Base-by-base conservation (phyloP, 2,888 invertebrate genomes). In the Oscheius myriophilus region DNA sequence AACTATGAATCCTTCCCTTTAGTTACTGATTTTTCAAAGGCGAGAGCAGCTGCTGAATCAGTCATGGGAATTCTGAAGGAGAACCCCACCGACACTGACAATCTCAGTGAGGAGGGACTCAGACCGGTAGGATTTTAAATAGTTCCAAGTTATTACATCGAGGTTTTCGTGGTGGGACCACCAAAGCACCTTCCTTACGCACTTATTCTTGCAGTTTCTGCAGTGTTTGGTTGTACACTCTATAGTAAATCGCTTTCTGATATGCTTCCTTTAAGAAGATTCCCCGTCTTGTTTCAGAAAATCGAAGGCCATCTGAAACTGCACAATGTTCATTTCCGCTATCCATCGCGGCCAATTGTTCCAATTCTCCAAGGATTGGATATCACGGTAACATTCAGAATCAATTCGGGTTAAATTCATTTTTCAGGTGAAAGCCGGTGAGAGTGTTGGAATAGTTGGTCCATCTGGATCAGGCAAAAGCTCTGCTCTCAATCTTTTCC, bases 401-500 rank as follows among this genome's bases (percentile, higher is more conserved):
- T 49, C 6, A 49, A 2, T 21, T 18, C 6, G 21, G 21, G n/a
- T n/a, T n/a, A 49, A n/a, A 49, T 49, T 49, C 2, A 18, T 2
- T 49, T 2, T 49, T 49, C 11, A 52, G 39, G 63, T 63, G 26
- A 63, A 63, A 26, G 63, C 63, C 3, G 76, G 76, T 18, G 73
- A 81, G 33, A 79, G 80, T 0, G 75, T 82, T 18, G 84, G 82
- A 16, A 75, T 84, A 18, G 84, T 84, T 12, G 84, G 84, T 14
- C 84, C 84, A 14, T 82, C 82, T 14, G 84, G 84, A 12, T 82
- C 79, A 9, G 84, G 84, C 18, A 84, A 84, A 63, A 79, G 79
- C n/a, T 78, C 83, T 7, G 75, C 84, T 6, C 78, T 84, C 21
- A 93, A 93, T 81, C 88, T 94, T 41, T 87, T 94, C 76, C 91